Evolutionary conservation across 2,888 invertebrate genomes (phyloP).

Genomic region (Luperina nickerlii): DNA sequence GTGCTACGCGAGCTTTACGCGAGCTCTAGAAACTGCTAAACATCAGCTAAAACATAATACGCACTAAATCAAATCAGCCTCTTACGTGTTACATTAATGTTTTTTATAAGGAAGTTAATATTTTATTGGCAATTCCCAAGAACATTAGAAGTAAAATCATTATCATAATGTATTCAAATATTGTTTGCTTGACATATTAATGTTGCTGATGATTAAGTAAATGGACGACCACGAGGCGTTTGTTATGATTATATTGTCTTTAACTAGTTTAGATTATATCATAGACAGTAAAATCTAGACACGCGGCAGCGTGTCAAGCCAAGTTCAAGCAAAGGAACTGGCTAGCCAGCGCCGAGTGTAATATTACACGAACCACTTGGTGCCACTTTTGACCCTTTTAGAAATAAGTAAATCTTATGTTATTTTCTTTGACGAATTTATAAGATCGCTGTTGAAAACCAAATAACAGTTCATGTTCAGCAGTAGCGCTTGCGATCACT

Average conservation of each 20-base stretch:
- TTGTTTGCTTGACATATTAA: constrained; percentile 14
- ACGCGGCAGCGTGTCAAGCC: too few relatives aligned
- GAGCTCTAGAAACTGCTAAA: background rate
- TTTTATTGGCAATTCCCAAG: background rate
- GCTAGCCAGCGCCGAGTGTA: too few relatives aligned
- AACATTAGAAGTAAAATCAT: constrained; percentile 8
- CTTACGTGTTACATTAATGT: too few relatives aligned
- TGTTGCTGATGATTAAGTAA: constrained; percentile 14
- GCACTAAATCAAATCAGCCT: background rate
- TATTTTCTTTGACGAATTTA: background rate
- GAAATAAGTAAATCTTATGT: background rate
- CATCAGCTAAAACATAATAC: background rate
- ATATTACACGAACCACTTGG: too few relatives aligned
- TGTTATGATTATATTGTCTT: constrained; percentile 13
- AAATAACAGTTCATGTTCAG: background rate
- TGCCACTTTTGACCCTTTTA: too few relatives aligned
- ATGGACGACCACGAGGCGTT: constrained; percentile 16
- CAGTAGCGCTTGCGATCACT: background rate
- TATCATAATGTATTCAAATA: background rate
- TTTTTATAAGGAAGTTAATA: background rate
- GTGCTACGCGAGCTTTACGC: background rate
- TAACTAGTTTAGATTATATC: background rate
- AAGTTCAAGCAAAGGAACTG: too few relatives aligned
- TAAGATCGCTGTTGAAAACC: too few relatives aligned
- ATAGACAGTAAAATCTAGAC: background rate